A percentile compares a stretch with the other conserved stretches of the same genome.
phyloP scores from a whole-genome alignment of 2,113 vertebrate species.

The Hyperopisus bebe region DNA sequence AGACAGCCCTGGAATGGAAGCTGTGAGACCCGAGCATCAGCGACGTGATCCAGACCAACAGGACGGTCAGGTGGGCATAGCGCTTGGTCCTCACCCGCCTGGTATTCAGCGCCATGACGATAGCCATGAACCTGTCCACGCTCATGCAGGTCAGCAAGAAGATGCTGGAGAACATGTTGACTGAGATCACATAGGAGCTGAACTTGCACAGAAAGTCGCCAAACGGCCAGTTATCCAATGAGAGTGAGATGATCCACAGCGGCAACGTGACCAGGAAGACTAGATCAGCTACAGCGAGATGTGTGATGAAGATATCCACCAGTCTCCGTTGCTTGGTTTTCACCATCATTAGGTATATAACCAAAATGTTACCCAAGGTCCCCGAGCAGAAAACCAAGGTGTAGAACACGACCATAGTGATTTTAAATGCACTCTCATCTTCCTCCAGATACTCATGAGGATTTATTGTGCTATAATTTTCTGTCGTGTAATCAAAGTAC shows the following conservation, averaged over 20 bases:
- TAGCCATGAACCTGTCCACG: constrained; percentile 28
- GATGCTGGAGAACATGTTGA: constrained; percentile 36
- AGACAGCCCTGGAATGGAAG: not conserved
- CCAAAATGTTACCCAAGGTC: constrained; percentile 19
- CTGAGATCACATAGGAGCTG: constrained; percentile 24
- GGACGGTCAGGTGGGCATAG: not conserved
- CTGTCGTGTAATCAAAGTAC: not conserved
- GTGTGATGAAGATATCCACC: constrained; percentile 28
- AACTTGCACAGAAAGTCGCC: constrained; percentile 25
- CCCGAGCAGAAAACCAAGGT: constrained; percentile 27
- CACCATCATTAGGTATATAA: constrained; percentile 21
- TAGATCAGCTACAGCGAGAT: constrained; percentile 28
- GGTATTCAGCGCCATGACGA: constrained; percentile 20
- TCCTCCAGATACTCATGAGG: not conserved
- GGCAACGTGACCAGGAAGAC: constrained; percentile 31
- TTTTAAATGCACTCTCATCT: not conserved
- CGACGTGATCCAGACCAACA: constrained; percentile 18
- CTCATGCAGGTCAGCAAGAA: constrained; percentile 31
- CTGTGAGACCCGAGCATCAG: constrained; percentile 1
- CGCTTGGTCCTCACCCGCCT: constrained; percentile 10
- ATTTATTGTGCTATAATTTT: not conserved
- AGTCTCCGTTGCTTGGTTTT: constrained; percentile 16
- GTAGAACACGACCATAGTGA: constrained; percentile 11
- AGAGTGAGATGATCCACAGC: constrained; percentile 20
- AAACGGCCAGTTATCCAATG: constrained; percentile 21